A percentile compares a stretch with the other conserved stretches of the same genome.
These are phyloP conservation scores for Cosmia trapezina DNA, from an alignment of 2,888 invertebrate genomes.

Conservation along the genomic window DNA sequence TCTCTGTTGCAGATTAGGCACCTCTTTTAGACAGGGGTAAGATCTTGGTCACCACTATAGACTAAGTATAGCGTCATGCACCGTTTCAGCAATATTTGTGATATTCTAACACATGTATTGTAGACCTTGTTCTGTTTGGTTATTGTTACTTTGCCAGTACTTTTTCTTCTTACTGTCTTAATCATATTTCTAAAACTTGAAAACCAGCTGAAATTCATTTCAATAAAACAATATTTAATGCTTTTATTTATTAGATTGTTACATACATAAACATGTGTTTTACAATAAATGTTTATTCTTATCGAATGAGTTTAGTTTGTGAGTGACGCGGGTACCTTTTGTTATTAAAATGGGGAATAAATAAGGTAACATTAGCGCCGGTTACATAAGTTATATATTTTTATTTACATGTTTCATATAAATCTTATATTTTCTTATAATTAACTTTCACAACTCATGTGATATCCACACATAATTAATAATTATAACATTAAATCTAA, in stretches of 20 bases:
- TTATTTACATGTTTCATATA: slow-evolving; percentile 69
- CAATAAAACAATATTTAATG: slow-evolving; percentile 65
- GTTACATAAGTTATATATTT: slow-evolving; percentile 68
- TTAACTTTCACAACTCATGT: slow-evolving; percentile 56
- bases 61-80: background rate
- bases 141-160: background rate
- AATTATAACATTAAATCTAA: slow-evolving; percentile 43
- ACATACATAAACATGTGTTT: slow-evolving; percentile 65
- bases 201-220: background rate
- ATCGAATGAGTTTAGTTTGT: slow-evolving; percentile 60
- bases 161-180: background rate
- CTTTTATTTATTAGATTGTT: slow-evolving; percentile 74
- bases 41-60: background rate
- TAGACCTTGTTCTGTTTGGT: background rate
- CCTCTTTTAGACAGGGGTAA: background rate
- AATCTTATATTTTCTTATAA: slow-evolving; percentile 52
- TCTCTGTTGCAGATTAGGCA: background rate
- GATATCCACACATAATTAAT: slow-evolving; percentile 44
- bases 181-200: background rate
- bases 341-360: slow-evolving; percentile 71
- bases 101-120: background rate
- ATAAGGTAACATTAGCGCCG: slow-evolving; percentile 90
- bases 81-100: background rate
- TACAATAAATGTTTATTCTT: slow-evolving; percentile 60
- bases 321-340: slow-evolving; percentile 83